phyloP scores from a whole-genome alignment of 92 coral and sea anemone species.

The Parazoanthus atlanticus region DNA sequence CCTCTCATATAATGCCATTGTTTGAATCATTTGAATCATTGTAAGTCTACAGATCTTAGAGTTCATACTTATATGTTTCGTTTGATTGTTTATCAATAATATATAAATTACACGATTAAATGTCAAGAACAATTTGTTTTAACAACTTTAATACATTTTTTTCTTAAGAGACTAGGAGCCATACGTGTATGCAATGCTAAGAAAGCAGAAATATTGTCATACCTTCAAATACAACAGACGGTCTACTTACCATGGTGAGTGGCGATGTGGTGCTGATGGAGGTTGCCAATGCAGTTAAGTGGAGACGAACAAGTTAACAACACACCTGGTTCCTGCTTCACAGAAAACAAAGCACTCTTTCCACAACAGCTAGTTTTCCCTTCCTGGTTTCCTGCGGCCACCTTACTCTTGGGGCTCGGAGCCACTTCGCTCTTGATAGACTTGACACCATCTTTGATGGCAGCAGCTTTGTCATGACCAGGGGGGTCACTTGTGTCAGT shows the following conservation, averaged over 20 bases:
- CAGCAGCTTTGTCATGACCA: not conserved
- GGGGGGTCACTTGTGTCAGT: not conserved
- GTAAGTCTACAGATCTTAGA: no score
- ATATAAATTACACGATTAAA: no score
- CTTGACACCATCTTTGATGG: not conserved
- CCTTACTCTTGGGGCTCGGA: not conserved
- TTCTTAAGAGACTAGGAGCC: no score
- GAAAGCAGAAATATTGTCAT: no score
- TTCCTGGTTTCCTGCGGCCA: not conserved
- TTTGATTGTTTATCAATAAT: no score
- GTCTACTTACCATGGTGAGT: not conserved
- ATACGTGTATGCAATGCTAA: not conserved
- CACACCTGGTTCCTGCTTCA: slow-evolving; percentile 12
- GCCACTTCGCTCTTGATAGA: not conserved
- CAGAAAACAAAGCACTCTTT: not conserved
- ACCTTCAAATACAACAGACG: not conserved
- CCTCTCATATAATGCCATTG: no score
- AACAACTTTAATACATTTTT: no score
- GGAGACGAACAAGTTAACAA: not conserved
- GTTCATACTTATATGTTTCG: no score
- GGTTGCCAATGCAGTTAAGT: slow-evolving; percentile 27
- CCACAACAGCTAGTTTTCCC: not conserved
- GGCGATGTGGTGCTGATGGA: not conserved
- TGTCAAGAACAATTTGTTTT: no score
- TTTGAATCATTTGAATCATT: no score